These are phyloP conservation scores for Ptilonorhynchus violaceus DNA, from an alignment of 2,113 vertebrate species.

Conservation along the genomic window DNA sequence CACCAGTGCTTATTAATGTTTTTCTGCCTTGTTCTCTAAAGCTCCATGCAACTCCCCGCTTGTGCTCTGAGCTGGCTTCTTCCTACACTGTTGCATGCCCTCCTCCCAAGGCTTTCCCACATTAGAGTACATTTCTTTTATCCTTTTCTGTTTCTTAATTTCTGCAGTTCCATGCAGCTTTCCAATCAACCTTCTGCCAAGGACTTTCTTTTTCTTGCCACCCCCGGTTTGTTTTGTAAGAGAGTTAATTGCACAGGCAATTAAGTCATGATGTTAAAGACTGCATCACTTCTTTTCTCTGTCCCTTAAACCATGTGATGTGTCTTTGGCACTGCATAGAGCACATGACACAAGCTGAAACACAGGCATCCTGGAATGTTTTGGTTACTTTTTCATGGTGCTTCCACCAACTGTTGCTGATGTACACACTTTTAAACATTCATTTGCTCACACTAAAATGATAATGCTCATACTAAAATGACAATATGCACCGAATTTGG, in stretches of 20 bases:
- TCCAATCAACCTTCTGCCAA: not conserved
- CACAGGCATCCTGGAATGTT: too few species aligned
- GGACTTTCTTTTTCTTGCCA: not conserved
- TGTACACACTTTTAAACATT: fast-evolving
- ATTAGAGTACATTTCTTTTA: not conserved
- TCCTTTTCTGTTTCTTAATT: not conserved
- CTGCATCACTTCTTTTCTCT: not conserved
- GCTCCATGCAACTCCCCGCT: not conserved
- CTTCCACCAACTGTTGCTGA: not conserved
- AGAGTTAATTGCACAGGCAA: not conserved
- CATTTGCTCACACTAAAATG: not conserved
- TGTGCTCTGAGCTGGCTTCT: not conserved
- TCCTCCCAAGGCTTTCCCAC: not conserved
- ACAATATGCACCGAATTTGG: not conserved
- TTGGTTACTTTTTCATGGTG: not conserved
- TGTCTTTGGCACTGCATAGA: not conserved
- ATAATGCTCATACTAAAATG: not conserved
- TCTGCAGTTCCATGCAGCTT: not conserved
- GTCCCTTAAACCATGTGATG: not conserved
- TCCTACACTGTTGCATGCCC: not conserved
- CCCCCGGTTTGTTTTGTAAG: not conserved
- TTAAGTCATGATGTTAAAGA: not conserved
- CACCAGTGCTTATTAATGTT: not conserved
- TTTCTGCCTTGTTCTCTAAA: not conserved
- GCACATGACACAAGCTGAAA: not conserved